Evolutionary conservation across 1,140 invertebrate species (phyloP).

Genomic region (Thrips palmi): DNA sequence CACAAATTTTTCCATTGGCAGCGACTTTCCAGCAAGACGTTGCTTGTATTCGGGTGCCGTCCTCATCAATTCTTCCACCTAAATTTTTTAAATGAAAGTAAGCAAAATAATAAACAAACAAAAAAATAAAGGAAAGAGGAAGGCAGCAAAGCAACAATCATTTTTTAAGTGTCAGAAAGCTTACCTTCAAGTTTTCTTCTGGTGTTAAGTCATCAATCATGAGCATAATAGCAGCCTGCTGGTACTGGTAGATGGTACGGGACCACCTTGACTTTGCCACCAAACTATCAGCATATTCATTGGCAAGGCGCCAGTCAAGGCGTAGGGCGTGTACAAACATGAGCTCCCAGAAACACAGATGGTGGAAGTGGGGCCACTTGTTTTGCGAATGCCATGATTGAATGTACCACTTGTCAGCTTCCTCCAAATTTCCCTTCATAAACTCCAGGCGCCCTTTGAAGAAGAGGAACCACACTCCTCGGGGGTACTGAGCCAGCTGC

Average conservation of each 20-base stretch:
- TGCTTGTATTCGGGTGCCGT: slow-evolving; percentile 66
- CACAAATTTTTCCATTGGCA: slow-evolving; percentile 93
- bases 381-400: slow-evolving; percentile 68
- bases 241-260: slow-evolving; percentile 74
- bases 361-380: slow-evolving; percentile 86
- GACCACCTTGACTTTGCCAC: slow-evolving; percentile 77
- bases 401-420: slow-evolving; percentile 58
- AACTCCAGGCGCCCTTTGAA: slow-evolving; percentile 74
- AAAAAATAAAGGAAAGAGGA: slow-evolving; percentile 11
- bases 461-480: slow-evolving; percentile 84
- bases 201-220: slow-evolving; percentile 41
- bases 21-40: slow-evolving; percentile 83
- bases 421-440: slow-evolving; percentile 57
- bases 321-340: slow-evolving; percentile 35
- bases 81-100: background rate
- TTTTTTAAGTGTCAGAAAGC: too few relatives aligned
- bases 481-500: slow-evolving; percentile 51
- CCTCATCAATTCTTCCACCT: slow-evolving; percentile 24
- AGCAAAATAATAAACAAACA: slow-evolving; percentile 5
- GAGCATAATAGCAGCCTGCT: slow-evolving; percentile 62
- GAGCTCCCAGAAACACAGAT: slow-evolving; percentile 89
- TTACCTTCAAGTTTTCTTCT: too few relatives aligned
- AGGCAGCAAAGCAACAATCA: too few relatives aligned
- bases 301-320: slow-evolving; percentile 49
- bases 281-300: slow-evolving; percentile 50